These are phyloP conservation scores for Haemorhous mexicanus DNA, from an alignment of 2,113 vertebrate genomes.

Conservation along the genomic window DNA sequence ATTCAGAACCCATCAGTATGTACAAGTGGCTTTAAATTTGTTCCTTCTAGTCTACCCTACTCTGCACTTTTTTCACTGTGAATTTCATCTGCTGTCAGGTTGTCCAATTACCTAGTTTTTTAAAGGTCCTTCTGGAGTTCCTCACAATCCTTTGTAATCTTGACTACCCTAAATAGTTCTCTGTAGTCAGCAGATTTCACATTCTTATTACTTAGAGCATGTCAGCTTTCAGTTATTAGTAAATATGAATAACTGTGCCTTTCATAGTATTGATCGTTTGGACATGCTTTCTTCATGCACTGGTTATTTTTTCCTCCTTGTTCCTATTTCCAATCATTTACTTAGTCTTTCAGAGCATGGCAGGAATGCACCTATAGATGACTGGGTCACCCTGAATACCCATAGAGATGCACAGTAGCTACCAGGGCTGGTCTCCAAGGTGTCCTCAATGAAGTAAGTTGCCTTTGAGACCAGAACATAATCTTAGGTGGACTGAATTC, in stretches of 20 bases:
- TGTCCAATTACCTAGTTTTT: conserved; percentile 65
- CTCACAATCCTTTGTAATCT: conserved; percentile 47
- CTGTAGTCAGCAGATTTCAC: conserved; percentile 49
- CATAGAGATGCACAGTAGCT: background rate
- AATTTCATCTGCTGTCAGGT: conserved; percentile 63
- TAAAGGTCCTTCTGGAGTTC: conserved; percentile 61
- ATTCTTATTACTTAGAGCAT: conserved; percentile 4
- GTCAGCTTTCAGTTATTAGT: conserved; percentile 56
- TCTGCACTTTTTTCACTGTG: conserved; percentile 61
- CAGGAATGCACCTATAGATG: background rate
- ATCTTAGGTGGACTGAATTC: background rate
- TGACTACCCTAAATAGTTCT: conserved; percentile 55
- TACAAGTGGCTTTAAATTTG: conserved; percentile 68
- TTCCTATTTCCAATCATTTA: background rate
- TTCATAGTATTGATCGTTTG: conserved; percentile 30
- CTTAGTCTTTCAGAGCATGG: background rate
- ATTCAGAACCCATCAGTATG: conserved; percentile 61
- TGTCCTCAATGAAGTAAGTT: background rate
- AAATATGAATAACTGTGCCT: conserved; percentile 29
- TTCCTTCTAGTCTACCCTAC: conserved; percentile 57
- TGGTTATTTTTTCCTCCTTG: background rate
- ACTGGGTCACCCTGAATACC: background rate
- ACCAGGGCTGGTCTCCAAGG: background rate
- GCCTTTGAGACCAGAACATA: background rate
- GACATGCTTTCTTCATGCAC: background rate